Percentiles rank a stretch among this genome's conserved stretches.
These are phyloP conservation scores for Poicephalus meyeri DNA, from an alignment of 2,113 vertebrate genomes.

Conservation along the genomic window DNA sequence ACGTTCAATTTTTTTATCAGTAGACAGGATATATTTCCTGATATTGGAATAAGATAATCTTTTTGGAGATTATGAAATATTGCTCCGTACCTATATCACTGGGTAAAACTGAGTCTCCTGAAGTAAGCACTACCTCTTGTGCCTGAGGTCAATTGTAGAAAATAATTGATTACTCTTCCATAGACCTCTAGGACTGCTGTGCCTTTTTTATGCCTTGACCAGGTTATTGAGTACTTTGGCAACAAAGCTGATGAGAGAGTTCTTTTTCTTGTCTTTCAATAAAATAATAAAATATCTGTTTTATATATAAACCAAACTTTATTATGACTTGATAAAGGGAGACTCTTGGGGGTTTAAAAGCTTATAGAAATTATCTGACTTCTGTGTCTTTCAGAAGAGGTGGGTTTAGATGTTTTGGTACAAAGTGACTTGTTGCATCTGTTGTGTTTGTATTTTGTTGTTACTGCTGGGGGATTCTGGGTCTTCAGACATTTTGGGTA, in stretches of 20 bases:
- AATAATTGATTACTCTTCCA: neutral
- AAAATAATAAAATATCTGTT: neutral
- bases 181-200: neutral
- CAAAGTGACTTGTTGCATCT: neutral
- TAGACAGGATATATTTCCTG: neutral
- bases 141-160: neutral
- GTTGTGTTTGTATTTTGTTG: neutral
- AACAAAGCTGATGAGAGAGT: neutral
- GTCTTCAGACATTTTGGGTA: neutral
- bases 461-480: neutral
- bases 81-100: neutral
- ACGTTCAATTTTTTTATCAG: neutral
- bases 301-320: neutral
- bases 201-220: neutral
- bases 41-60: neutral
- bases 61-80: neutral
- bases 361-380: neutral
- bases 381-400: neutral
- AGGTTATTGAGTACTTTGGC: neutral
- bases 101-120: neutral
- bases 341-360: neutral
- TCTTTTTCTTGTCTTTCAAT: neutral
- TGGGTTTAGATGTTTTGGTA: neutral
- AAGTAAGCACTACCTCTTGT: neutral
- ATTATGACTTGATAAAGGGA: neutral